These are phyloP conservation scores for Chalcosyrphus nemorum DNA, from an alignment of 2,888 invertebrate species.

Conservation along the genomic window DNA sequence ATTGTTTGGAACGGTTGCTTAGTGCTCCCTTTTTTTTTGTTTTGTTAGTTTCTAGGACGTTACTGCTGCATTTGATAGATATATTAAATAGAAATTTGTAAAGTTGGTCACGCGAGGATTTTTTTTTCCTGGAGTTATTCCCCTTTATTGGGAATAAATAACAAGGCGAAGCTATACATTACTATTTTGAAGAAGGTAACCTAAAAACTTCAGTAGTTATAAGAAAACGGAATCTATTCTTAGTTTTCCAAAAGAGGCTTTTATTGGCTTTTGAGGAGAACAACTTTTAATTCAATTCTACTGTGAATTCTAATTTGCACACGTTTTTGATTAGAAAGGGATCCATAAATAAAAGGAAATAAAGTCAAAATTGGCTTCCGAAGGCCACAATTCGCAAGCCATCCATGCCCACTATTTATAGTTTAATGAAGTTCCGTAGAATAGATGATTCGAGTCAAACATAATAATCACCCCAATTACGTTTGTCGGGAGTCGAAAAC, in stretches of 20 bases:
- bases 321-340: no score
- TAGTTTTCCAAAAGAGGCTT: not conserved
- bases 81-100: no score
- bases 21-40: slow-evolving; percentile 49
- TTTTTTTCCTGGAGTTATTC: slow-evolving; percentile 18
- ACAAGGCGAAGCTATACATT: no score
- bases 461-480: no score
- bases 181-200: not conserved
- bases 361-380: no score
- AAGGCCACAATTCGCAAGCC: no score
- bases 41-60: slow-evolving; percentile 53
- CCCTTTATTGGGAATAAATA: not conserved
- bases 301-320: not conserved
- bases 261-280: not conserved
- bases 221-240: not conserved
- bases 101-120: slow-evolving; percentile 6
- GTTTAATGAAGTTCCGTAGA: no score
- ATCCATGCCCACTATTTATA: no score
- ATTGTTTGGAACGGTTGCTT: slow-evolving; percentile 64
- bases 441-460: no score
- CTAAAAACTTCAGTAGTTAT: not conserved
- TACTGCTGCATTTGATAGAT: not conserved
- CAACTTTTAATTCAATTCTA: no score
- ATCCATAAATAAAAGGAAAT: no score
- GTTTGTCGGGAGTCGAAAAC: no score